Conservation (phyloP, 2,888 invertebrate genomes). For the Microplitis manilae region DNA sequence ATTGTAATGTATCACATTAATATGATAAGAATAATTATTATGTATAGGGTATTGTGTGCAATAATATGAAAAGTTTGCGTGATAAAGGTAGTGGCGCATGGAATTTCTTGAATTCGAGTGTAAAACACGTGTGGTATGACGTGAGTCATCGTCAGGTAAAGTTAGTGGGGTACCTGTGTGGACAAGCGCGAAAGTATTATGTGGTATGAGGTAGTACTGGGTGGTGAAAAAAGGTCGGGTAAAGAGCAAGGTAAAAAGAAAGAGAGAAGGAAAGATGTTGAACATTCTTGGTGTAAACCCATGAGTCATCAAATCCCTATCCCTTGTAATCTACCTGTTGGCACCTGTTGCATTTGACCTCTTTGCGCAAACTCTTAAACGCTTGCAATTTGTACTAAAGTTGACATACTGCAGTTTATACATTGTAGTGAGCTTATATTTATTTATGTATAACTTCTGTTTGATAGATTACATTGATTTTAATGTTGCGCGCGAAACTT, state of each 20-base stretch:
- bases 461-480: neutral
- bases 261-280: slow-evolving; percentile 49
- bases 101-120: neutral
- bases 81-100: neutral
- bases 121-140: neutral
- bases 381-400: neutral
- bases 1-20: too few species aligned
- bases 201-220: neutral
- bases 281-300: slow-evolving; percentile 65
- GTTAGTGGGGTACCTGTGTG: neutral
- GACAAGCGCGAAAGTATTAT: neutral
- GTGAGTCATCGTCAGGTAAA: neutral
- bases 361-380: slow-evolving; percentile 22
- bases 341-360: slow-evolving; percentile 62
- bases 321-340: slow-evolving; percentile 58
- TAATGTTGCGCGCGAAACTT: too few species aligned
- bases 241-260: slow-evolving; percentile 17
- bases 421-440: neutral
- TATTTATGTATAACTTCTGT: neutral
- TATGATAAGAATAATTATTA: too few species aligned
- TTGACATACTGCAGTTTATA: neutral
- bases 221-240: neutral
- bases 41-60: neutral
- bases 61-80: neutral
- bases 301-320: slow-evolving; percentile 63